Conservation (phyloP, 1,140 invertebrate species). For the Zaprionus inermis region DNA sequence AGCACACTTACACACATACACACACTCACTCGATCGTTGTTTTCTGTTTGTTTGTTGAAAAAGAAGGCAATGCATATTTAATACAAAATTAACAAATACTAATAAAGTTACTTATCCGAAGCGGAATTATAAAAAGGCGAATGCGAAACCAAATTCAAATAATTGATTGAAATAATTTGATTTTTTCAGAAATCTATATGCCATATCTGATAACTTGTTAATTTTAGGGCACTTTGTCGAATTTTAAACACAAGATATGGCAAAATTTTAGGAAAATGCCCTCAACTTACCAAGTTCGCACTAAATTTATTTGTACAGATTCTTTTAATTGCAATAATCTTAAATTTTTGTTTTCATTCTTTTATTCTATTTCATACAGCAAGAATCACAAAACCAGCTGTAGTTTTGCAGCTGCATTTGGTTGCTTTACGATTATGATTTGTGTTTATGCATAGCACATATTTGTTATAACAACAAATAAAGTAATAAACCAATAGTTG, state of each 20-base stretch:
- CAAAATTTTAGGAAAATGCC: not conserved
- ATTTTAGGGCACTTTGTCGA: not conserved
- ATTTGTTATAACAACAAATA: slow-evolving; percentile 25
- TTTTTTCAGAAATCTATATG: not conserved
- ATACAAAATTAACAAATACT: slow-evolving; percentile 53
- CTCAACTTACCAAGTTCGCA: not conserved
- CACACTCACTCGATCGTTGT: slow-evolving; percentile 14
- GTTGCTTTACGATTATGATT: slow-evolving; percentile 16
- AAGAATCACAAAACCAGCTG: slow-evolving; percentile 58
- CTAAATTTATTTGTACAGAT: slow-evolving; percentile 25
- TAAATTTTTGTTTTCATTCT: slow-evolving; percentile 40
- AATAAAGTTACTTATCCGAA: slow-evolving; percentile 73
- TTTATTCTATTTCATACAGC: slow-evolving; percentile 62
- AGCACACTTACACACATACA: not conserved
- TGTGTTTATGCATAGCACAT: slow-evolving; percentile 7
- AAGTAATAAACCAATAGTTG: slow-evolving; percentile 17
- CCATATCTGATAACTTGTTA: not conserved
- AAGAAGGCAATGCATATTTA: slow-evolving; percentile 43
- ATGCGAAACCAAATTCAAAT: slow-evolving; percentile 4
- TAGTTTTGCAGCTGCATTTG: slow-evolving; percentile 50
- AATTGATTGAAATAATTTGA: not conserved
- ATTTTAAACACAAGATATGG: no score
- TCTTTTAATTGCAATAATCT: slow-evolving; percentile 29
- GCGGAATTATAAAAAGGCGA: slow-evolving; percentile 30
- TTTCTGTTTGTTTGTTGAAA: slow-evolving; percentile 29